Evolutionary conservation across 1,140 invertebrate species (phyloP), one percentile per base, ranked within the genome.

Genomic region (Gryllus bimaculatus): DNA sequence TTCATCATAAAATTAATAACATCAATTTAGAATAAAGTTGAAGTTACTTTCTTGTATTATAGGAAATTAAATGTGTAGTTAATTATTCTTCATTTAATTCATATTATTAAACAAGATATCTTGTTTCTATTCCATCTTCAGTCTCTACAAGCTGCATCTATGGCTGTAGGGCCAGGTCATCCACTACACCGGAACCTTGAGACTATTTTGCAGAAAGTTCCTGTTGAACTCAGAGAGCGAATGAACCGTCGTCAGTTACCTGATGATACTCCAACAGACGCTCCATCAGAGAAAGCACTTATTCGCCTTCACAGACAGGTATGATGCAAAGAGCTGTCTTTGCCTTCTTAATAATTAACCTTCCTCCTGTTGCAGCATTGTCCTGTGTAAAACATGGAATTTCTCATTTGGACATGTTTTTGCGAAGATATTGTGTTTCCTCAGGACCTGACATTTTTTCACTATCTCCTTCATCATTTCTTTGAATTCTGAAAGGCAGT

Each of bases 201-300:
- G 83, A 96, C 93, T 0, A 97, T 99, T 83, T 88, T 97, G 77
- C 90, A 92, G 82, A 97, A 98, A 87, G 91, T 98, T 80, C 93
- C 93, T 2, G 86, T 90, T 21, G 92, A 94, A 85, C 84, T 96
- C 79, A 88, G 90, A 18, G 93, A 95, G 82, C 88, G 90, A 73
- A 92, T 94, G 83, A 90, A 88, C 82, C 87, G 91, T 13, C 87
- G 91, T 8, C 88, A 91, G 73, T 84, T 89, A 73, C 87, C 89
- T 5, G 91, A 92, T 47, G 92, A 93, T 78, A 89, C 90, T 26
- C 89, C 92, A 0, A 88, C 89, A 12, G 91, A 93, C 83, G 86
- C 91, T 8, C 93, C 95, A 4, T 92, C 92, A 6, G 91, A 96
- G 82, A 95, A 95, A 85, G 89, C 92, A 10, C 88, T 97, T 7